Percentiles rank a stretch among this genome's conserved stretches.
Conservation (phyloP, 53 echinoderm and acorn worm species). For the Temnopleurus reevesii region DNA sequence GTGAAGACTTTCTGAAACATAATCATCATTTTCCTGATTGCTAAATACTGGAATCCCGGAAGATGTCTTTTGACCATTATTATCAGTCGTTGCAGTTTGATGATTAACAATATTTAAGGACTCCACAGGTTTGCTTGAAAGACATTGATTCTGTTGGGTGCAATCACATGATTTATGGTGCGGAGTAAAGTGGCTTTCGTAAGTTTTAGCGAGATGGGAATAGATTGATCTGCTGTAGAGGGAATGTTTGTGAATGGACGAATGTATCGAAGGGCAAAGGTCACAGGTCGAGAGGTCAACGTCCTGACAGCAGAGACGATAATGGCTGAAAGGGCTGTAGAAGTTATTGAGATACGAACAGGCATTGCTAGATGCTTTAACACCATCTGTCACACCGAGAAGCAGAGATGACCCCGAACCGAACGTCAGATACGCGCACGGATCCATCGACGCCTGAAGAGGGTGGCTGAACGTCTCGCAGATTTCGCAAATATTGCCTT, state of each 20-base stretch:
- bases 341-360: slow-evolving; percentile 78
- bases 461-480: slow-evolving; percentile 75
- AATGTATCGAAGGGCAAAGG: slow-evolving; percentile 32
- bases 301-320: slow-evolving; percentile 78
- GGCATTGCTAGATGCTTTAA: slow-evolving; percentile 64
- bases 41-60: slow-evolving; percentile 15
- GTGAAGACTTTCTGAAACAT: background rate
- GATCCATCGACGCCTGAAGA: slow-evolving; percentile 13
- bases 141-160: background rate
- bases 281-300: slow-evolving; percentile 27
- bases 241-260: slow-evolving; percentile 4
- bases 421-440: slow-evolving; percentile 43
- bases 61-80: slow-evolving; percentile 1
- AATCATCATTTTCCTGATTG: slow-evolving; percentile 29
- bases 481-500: slow-evolving; percentile 80
- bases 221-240: background rate
- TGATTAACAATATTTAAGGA: background rate
- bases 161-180: background rate
- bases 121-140: background rate
- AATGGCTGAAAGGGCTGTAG: slow-evolving; percentile 84
- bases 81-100: background rate
- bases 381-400: slow-evolving; percentile 46
- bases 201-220: background rate
- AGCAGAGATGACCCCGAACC: slow-evolving; percentile 35
- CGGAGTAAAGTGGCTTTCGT: background rate